Conservation (phyloP, 2,113 vertebrate species). For the Parus major region DNA sequence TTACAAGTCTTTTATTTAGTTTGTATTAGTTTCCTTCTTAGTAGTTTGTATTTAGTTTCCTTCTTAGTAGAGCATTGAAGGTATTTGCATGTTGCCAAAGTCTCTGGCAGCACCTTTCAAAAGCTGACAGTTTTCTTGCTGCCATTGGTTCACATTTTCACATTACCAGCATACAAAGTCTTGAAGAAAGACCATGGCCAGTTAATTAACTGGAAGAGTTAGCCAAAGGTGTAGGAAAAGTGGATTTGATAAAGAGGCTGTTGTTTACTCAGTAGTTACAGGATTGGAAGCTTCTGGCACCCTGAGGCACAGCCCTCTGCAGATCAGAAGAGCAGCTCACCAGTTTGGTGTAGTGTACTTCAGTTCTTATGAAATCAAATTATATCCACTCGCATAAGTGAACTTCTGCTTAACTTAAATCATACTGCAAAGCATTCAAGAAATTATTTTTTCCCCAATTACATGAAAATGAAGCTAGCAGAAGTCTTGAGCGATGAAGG, state of each 20-base stretch:
- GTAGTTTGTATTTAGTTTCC: neutral
- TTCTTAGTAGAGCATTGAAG: neutral
- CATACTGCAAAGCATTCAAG: slow-evolving; percentile 3
- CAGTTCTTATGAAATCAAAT: slow-evolving; percentile 15
- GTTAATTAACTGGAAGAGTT: slow-evolving; percentile 19
- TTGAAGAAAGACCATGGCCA: neutral
- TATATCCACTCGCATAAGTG: slow-evolving; percentile 38
- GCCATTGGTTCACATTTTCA: neutral
- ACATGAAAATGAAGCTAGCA: slow-evolving; percentile 54
- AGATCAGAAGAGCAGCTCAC: slow-evolving; percentile 2
- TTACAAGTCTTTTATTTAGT: neutral
- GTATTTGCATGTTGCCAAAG: neutral
- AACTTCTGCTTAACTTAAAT: slow-evolving; percentile 46
- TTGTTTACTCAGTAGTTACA: neutral
- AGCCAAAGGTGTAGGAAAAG: neutral
- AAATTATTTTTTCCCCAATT: slow-evolving; percentile 51
- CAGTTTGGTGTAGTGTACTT: neutral
- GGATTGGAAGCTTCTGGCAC: neutral
- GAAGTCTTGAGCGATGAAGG: slow-evolving; percentile 13
- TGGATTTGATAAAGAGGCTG: neutral
- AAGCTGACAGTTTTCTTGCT: neutral
- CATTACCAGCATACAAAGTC: neutral
- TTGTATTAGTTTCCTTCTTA: neutral
- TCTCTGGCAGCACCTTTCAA: neutral
- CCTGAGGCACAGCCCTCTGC: neutral